These are phyloP conservation scores for Heterotis niloticus DNA, from an alignment of 2,113 vertebrate genomes.

Conservation along the genomic window DNA sequence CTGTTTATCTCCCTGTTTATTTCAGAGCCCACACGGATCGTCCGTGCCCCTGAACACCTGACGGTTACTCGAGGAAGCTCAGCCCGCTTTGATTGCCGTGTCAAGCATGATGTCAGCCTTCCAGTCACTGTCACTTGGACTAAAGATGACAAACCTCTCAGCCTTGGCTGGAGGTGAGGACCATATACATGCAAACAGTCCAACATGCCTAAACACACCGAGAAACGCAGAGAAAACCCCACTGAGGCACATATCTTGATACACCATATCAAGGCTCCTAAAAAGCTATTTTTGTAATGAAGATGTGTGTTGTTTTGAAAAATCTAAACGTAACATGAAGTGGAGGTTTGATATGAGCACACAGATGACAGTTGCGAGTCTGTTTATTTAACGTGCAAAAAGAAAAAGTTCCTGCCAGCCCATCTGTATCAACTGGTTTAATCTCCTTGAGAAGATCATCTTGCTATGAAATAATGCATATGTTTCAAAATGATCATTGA, in stretches of 20 bases:
- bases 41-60: conserved; percentile 73
- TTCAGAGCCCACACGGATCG: conserved; percentile 84
- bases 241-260: not conserved
- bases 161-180: conserved; percentile 72
- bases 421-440: no score
- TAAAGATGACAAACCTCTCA: conserved; percentile 77
- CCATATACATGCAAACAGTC: not conserved
- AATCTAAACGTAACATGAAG: no score
- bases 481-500: no score
- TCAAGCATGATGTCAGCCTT: conserved; percentile 77
- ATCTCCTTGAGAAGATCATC: no score
- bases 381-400: no score
- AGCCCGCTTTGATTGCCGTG: conserved; percentile 75
- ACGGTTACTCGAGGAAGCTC: conserved; percentile 66
- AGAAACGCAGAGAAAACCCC: not conserved
- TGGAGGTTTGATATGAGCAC: no score
- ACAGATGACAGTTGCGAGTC: no score
- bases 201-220: not conserved
- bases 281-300: no score
- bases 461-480: no score
- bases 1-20: not conserved
- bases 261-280: not conserved
- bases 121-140: conserved; percentile 75
- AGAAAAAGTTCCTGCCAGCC: no score
- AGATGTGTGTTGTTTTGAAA: no score